Percentiles rank a stretch among this genome's conserved stretches.
Conservation (phyloP, 1,140 invertebrate genomes). For the Aplysia californica region DNA sequence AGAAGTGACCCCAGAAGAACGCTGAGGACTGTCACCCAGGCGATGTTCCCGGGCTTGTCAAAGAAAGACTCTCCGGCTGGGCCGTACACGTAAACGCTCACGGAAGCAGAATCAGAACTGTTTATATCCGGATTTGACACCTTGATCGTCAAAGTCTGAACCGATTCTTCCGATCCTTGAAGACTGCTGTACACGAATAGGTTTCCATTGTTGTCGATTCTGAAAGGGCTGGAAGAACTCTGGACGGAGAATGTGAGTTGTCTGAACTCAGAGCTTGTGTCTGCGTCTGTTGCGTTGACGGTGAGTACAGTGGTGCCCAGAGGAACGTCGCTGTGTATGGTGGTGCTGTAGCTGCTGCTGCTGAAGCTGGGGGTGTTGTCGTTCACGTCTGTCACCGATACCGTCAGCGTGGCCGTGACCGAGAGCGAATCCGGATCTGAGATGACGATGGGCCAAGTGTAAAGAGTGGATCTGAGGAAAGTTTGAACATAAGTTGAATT, state of each 20-base stretch:
- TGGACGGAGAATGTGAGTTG: not conserved
- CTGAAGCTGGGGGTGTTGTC: conserved; percentile 22
- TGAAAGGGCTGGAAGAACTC: not conserved
- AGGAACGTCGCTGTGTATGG: not conserved
- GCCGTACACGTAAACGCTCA: not conserved
- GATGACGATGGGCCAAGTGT: conserved; percentile 26
- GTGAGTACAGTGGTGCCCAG: conserved; percentile 14
- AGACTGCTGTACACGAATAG: not conserved
- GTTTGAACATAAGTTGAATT: conserved; percentile 28
- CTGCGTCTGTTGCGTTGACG: conserved; percentile 26
- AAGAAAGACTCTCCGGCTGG: not conserved
- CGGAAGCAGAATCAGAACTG: not conserved
- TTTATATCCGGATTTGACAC: not conserved
- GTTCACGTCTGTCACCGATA: conserved; percentile 13
- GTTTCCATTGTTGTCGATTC: not conserved
- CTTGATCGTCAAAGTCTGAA: not conserved
- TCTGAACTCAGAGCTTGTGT: not conserved
- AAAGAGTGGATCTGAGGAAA: not conserved
- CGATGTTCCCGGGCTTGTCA: not conserved
- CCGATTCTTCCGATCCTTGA: not conserved
- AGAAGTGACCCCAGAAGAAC: not conserved
- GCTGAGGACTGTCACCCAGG: not conserved
- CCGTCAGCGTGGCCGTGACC: conserved; percentile 15
- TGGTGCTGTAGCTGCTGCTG: conserved; percentile 19
- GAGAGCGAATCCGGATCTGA: conserved; percentile 20